These are phyloP conservation scores for Liolophura sinensis DNA, from an alignment of 1,140 invertebrate species.

Conservation along the genomic window DNA sequence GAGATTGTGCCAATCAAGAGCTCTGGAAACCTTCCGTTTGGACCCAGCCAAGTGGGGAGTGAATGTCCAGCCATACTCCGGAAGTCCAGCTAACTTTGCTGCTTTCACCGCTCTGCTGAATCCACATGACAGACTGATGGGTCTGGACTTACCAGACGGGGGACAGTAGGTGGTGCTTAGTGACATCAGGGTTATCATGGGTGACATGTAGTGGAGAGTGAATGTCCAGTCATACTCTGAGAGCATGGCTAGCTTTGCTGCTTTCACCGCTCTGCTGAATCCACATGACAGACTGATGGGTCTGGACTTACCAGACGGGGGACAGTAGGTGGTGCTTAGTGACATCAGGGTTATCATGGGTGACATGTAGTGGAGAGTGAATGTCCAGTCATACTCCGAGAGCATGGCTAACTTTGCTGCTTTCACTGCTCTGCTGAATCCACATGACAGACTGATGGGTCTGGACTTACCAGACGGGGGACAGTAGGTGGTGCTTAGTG, in stretches of 20 bases:
- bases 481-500: constrained; percentile 68
- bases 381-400: constrained; percentile 95
- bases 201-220: constrained; percentile 80
- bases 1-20: constrained; percentile 81
- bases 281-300: constrained; percentile 97
- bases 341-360: constrained; percentile 63
- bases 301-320: constrained; percentile 93
- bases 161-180: constrained; percentile 69
- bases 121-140: constrained; percentile 96
- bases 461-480: constrained; percentile 95
- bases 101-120: constrained; percentile 66
- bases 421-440: constrained; percentile 68
- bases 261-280: constrained; percentile 66
- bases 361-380: constrained; percentile 84
- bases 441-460: constrained; percentile 95
- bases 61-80: constrained; percentile 96
- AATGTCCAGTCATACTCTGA: constrained; percentile 97
- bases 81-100: constrained; percentile 96
- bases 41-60: constrained; percentile 89
- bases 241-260: constrained; percentile 95
- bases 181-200: too few species aligned
- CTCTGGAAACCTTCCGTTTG: constrained; percentile 81
- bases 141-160: constrained; percentile 91
- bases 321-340: too few species aligned
- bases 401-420: constrained; percentile 96